Base-by-base conservation (phyloP, 2,888 invertebrate genomes). In the Sinhomidia bicolor region DNA sequence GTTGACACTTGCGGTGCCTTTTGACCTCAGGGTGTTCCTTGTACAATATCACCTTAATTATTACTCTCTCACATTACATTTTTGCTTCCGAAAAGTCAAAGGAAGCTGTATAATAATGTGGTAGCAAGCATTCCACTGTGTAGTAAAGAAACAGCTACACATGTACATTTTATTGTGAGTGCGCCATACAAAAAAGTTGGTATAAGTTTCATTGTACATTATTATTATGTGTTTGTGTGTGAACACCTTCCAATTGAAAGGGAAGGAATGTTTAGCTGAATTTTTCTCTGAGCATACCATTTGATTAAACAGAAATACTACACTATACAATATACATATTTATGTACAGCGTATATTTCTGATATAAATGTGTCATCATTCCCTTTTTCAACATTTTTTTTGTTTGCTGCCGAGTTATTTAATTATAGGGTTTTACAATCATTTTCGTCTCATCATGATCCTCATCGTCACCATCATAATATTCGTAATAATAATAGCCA, bases 1-100 rank as follows among this genome's bases (percentile, higher is more conserved):
- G 91, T 91, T 91, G 91, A 91, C 91, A 90, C 89, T 91, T 85
- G 90, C 90, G 90, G 91, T 91, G 86, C 90, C 90, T 90, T 91
- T 91, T 91, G 91, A 91, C 91, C 91, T 86, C 84, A 68, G 85
- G 90, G 91, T 88, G 89, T 89, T 88, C 89, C 87, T 83, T 54
- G 26, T 79, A 90, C 90, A 90, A 90, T 90, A 89, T 90, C 89
- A 84, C 90, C 88, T 90, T 90, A 90, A 90, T 90, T 90, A 90
- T 90, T 89, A 89, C 90, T 81, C 88, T 78, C 85, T 82, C 79
- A 82, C 60, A 79, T 78, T 86, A 71, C 85, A 80, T 78, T 65
- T n/a, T 80, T 65, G 80, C 81, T 80, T 81, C 80, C 81, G 86
- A 86, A 86, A 85, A 80, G 79, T 57, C 68, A 80, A 80, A 65